phyloP scores from a whole-genome alignment of 2,888 invertebrate species.

The Rotaria socialis region DNA sequence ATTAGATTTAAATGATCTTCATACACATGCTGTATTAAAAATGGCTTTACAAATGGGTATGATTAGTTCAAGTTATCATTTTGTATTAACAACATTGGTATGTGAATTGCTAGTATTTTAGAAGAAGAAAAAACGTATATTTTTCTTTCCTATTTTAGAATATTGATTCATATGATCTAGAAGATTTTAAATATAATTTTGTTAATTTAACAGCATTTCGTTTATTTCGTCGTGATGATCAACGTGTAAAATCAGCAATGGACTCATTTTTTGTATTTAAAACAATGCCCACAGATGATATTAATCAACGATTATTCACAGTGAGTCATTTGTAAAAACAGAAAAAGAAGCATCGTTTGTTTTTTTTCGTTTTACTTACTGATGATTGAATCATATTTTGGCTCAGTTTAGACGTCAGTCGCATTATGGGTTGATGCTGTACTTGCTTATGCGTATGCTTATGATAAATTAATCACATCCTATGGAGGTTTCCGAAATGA shows the following conservation, averaged over 20 bases:
- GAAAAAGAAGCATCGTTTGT: background rate
- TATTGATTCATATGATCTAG: constrained; percentile 58
- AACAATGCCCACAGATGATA: background rate
- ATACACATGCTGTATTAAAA: constrained; percentile 38
- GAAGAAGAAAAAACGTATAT: background rate
- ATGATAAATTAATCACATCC: background rate
- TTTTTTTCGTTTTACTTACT: background rate
- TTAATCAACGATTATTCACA: constrained; percentile 3
- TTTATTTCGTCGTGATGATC: constrained; percentile 67
- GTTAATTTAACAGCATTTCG: constrained; percentile 92
- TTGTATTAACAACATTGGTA: constrained; percentile 42
- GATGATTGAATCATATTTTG: background rate
- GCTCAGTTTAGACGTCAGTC: constrained; percentile 32
- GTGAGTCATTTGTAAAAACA: background rate
- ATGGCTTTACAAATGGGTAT: constrained; percentile 46
- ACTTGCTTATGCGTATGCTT: constrained; percentile 38
- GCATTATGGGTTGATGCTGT: constrained; percentile 44
- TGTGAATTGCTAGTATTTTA: background rate
- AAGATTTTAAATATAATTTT: constrained; percentile 78
- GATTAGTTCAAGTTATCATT: constrained; percentile 44
- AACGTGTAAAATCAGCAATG: background rate
- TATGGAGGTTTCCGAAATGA: background rate
- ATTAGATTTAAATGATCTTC: constrained; percentile 37
- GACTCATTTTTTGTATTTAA: constrained; percentile 2
- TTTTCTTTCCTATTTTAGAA: constrained; percentile 52